A percentile compares a stretch with the other conserved stretches of the same genome.
phyloP scores from a whole-genome alignment of 2,113 vertebrate species.

The Boulengeromyrus knoepffleri region DNA sequence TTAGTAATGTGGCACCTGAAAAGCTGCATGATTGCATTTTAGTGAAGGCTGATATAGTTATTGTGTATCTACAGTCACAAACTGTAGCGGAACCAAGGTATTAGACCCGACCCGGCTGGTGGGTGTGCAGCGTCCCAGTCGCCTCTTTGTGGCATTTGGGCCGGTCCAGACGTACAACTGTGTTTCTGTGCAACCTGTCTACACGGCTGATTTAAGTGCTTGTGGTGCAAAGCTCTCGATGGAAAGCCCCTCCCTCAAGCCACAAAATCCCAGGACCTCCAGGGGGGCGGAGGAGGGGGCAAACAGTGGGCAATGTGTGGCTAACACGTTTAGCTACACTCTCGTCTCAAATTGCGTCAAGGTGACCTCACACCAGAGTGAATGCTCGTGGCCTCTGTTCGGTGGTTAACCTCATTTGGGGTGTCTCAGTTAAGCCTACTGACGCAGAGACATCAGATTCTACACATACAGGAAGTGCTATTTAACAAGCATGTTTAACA shows the following conservation, averaged over 20 bases:
- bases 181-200: neutral
- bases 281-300: neutral
- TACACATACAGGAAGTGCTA: neutral
- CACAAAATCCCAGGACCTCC: neutral
- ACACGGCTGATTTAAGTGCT: neutral
- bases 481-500: no score
- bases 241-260: neutral
- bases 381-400: neutral
- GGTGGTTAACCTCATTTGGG: neutral
- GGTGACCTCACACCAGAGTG: neutral
- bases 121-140: neutral
- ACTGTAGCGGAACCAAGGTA: neutral
- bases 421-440: neutral
- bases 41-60: neutral
- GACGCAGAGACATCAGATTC: neutral
- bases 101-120: neutral
- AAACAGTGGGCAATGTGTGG: neutral
- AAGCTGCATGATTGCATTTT: neutral
- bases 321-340: slow-evolving; percentile 14
- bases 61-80: neutral
- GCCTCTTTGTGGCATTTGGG: neutral
- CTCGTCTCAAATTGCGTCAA: neutral
- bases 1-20: neutral
- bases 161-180: slow-evolving; percentile 2
- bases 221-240: neutral